These are phyloP conservation scores for Carterocephalus palaemon DNA, from an alignment of 2,888 invertebrate species.

Conservation along the genomic window DNA sequence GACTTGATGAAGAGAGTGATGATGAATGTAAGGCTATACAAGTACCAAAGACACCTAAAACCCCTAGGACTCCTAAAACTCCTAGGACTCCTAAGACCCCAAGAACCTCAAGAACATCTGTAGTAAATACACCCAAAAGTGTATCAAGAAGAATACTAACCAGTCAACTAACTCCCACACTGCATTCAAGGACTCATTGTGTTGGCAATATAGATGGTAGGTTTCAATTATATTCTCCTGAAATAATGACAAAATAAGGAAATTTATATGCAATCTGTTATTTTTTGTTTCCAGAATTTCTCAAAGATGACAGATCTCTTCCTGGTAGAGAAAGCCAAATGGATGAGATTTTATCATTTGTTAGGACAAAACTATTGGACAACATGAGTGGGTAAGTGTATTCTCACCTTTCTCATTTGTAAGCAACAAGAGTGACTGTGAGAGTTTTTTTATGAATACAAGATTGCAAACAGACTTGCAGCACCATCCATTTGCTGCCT, in stretches of 20 bases:
- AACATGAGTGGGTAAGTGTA: constrained; percentile 63
- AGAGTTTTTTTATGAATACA: no score
- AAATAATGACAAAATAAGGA: neutral
- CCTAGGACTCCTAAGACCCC: constrained; percentile 31
- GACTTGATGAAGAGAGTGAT: constrained; percentile 47
- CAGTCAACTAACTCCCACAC: constrained; percentile 61
- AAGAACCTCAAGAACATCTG: constrained; percentile 27
- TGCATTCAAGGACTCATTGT: constrained; percentile 56
- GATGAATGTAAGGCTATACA: constrained; percentile 53
- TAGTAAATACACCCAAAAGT: constrained; percentile 49
- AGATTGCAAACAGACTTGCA: no score
- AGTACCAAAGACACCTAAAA: constrained; percentile 34
- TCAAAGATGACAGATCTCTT: constrained; percentile 55
- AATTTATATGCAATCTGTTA: no score
- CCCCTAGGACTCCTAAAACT: constrained; percentile 40
- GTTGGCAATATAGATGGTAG: constrained; percentile 63
- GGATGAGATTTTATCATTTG: constrained; percentile 69
- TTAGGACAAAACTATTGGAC: constrained; percentile 57
- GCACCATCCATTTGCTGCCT: no score
- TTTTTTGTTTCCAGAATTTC: constrained; percentile 46
- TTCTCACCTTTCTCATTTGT: no score
- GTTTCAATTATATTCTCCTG: constrained; percentile 7
- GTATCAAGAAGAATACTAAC: constrained; percentile 53
- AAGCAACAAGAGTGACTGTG: no score
- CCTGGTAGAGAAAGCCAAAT: constrained; percentile 68